Percentiles rank a stretch among this genome's conserved stretches.
These are phyloP conservation scores for Callocephalon fimbriatum DNA, from an alignment of 2,113 vertebrate species.

Conservation along the genomic window DNA sequence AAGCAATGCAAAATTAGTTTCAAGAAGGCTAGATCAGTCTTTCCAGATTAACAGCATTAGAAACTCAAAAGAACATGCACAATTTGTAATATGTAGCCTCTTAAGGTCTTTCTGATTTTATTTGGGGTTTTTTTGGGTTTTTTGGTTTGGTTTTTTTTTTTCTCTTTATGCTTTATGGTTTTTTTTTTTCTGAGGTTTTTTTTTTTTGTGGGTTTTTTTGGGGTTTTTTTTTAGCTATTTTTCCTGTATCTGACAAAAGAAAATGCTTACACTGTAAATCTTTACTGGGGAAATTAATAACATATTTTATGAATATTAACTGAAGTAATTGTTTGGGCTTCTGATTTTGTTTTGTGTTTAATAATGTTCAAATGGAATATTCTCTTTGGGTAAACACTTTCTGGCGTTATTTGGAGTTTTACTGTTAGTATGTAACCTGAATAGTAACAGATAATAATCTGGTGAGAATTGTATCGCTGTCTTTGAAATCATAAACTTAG, in stretches of 20 bases:
- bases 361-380: not conserved
- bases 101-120: not conserved
- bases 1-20: not conserved
- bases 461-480: not conserved
- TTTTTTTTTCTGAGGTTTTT: not conserved
- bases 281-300: not conserved
- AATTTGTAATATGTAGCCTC: not conserved
- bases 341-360: not conserved
- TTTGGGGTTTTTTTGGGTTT: not conserved
- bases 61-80: not conserved
- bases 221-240: not conserved
- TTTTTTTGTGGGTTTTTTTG: not conserved
- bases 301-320: not conserved
- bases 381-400: not conserved
- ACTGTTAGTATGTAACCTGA: not conserved
- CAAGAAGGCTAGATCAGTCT: not conserved
- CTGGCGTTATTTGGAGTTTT: not conserved
- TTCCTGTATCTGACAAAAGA: not conserved
- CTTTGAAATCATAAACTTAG: not conserved
- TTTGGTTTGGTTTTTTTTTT: accelerated
- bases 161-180: not conserved
- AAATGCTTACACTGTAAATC: not conserved
- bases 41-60: not conserved
- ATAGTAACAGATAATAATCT: not conserved
- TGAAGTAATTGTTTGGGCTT: not conserved